Conservation (phyloP, 2,888 invertebrate species). For the Pollenia amentaria region DNA sequence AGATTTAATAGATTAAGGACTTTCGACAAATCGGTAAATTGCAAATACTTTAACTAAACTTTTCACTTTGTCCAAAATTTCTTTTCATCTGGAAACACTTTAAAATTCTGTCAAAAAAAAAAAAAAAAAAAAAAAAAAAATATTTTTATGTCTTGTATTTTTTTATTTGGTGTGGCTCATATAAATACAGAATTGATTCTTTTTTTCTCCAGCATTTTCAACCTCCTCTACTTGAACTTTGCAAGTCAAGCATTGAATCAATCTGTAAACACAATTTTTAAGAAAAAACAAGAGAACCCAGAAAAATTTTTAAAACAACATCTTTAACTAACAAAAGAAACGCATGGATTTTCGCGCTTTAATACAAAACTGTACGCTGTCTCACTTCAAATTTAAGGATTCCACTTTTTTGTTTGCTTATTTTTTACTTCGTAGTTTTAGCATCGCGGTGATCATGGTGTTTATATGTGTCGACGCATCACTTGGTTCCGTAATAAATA, state of each 20-base stretch:
- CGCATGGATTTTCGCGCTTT: slow-evolving; percentile 64
- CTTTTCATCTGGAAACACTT: slow-evolving; percentile 1
- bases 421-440: slow-evolving; percentile 32
- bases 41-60: no score
- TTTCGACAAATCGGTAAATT: no score
- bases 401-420: slow-evolving; percentile 15
- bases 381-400: slow-evolving; percentile 54
- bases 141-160: slow-evolving; percentile 34
- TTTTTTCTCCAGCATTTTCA: slow-evolving; percentile 50
- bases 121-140: background rate
- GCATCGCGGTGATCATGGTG: slow-evolving; percentile 63
- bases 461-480: slow-evolving; percentile 78
- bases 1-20: no score
- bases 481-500: slow-evolving; percentile 82
- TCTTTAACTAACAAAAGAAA: slow-evolving; percentile 9
- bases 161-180: slow-evolving; percentile 57
- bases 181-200: slow-evolving; percentile 67
- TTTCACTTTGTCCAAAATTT: background rate
- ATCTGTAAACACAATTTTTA: slow-evolving; percentile 73
- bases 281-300: background rate
- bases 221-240: slow-evolving; percentile 70
- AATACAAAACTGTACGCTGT: slow-evolving; percentile 57
- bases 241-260: slow-evolving; percentile 73
- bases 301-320: slow-evolving; percentile 17
- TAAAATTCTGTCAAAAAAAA: slow-evolving; percentile 22